phyloP scores from a whole-genome alignment of 2,113 vertebrate genomes.

The Amia ocellicauda region DNA sequence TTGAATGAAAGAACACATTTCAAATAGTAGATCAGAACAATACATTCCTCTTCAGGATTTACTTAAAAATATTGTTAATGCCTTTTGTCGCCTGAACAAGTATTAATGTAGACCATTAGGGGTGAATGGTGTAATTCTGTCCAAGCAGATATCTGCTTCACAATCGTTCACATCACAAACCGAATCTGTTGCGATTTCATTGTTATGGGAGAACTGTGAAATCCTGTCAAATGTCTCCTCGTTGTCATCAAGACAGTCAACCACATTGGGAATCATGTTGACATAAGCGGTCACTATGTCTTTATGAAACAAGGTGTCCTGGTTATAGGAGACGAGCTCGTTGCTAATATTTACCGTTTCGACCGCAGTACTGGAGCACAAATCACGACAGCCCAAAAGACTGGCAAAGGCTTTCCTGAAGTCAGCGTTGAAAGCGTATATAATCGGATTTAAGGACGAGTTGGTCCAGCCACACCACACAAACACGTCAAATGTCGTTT shows the following conservation, averaged over 20 bases:
- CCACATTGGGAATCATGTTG: conserved; percentile 82
- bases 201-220: conserved; percentile 69
- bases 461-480: conserved; percentile 98
- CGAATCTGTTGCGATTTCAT: conserved; percentile 68
- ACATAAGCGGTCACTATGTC: conserved; percentile 75
- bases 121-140: conserved; percentile 77
- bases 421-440: conserved; percentile 94
- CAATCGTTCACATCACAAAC: conserved; percentile 80
- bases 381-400: conserved; percentile 77
- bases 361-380: conserved; percentile 74
- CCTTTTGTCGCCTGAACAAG: background rate
- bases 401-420: conserved; percentile 87
- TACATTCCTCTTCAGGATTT: conserved; percentile 13
- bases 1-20: conserved; percentile 43
- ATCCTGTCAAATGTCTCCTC: conserved; percentile 73
- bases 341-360: conserved; percentile 88
- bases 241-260: conserved; percentile 63
- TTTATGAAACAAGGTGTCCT: conserved; percentile 77
- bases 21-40: conserved; percentile 32
- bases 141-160: conserved; percentile 75
- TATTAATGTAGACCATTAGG: conserved; percentile 75
- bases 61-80: background rate
- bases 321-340: conserved; percentile 85
- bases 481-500: conserved; percentile 90
- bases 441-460: conserved; percentile 89